Base-by-base conservation (phyloP, 1,140 invertebrate genomes). In the Choristoneura fumiferana region DNA sequence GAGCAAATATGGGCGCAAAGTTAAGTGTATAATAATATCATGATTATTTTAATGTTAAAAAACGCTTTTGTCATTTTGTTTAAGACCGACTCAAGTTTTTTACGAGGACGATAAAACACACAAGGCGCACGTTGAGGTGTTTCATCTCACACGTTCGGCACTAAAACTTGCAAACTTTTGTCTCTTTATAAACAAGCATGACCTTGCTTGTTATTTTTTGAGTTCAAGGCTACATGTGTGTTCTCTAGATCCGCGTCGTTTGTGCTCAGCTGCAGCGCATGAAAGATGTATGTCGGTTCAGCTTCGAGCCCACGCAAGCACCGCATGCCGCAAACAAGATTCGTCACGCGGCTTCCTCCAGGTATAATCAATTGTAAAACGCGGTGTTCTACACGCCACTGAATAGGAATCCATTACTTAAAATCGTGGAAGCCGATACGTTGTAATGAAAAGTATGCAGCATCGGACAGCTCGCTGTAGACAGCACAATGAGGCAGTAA, bases 401-500 rank as follows among this genome's bases (percentile, higher is more conserved):
- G 22, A 29, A 29, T 29, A 29, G 22, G n/a, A n/a, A 29, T 29
- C 22, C 22, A 29, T 29, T 29, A 29, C 22, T 29, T 29, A 29
- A 29, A 29, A 29, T 6, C 22, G 6, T 2, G 22, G 22, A 29
- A 29, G 22, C 12, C 43, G 43, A 49, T 49, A 49, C 43, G 8
- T 49, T 49, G 22, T 49, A 49, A 49, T 49, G 43, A 49, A 49
- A 49, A 49, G 43, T 18, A 49, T 18, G 43, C 52, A 35, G 12
- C 52, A 54, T 36, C 14, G 52, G 33, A 56, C 39, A 58, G 53
- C 55, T 52, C 1, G n/a, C 29, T 36, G 18, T 22, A 60, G 22
- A 56, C 58, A 9, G 10, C 62, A 73, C 71, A 71, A 71, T 63
- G 64, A 36, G 49, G 17, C 34, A 56, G 52, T 60, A 65, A 61